A percentile compares a stretch with the other conserved stretches of the same genome.
phyloP scores from a whole-genome alignment of 2,113 vertebrate species.

The Spea bombifrons region DNA sequence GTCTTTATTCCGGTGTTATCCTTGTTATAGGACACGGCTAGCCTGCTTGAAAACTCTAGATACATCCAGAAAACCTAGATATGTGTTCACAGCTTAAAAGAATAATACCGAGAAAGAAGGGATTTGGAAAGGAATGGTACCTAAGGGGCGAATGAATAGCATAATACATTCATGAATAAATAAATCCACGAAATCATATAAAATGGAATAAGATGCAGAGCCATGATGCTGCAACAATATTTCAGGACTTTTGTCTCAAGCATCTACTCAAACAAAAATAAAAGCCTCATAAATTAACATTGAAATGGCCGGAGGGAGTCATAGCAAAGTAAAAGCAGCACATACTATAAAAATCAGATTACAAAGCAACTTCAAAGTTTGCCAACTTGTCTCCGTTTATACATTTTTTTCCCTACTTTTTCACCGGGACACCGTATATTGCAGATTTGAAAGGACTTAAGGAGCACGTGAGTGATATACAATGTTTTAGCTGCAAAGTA shows the following conservation, averaged over 20 bases:
- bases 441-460: neutral
- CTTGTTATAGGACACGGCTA: no score
- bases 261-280: neutral
- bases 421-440: neutral
- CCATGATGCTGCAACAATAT: neutral
- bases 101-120: slow-evolving; percentile 16
- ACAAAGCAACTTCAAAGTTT: neutral
- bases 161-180: slow-evolving; percentile 43
- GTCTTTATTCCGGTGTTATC: no score
- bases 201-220: slow-evolving; percentile 23
- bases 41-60: no score
- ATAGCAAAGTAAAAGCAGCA: neutral
- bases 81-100: slow-evolving; percentile 12
- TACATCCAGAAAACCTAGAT: no score
- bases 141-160: slow-evolving; percentile 22
- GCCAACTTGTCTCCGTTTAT: slow-evolving; percentile 35
- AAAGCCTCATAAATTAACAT: neutral
- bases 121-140: slow-evolving; percentile 33
- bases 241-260: neutral
- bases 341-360: slow-evolving; percentile 3
- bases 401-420: neutral
- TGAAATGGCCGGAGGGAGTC: neutral
- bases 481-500: no score
- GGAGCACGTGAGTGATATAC: no score
- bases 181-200: slow-evolving; percentile 28